Base-by-base conservation (phyloP, 2,797 vertebrate species). In the Micropoecilia bifurca region DNA sequence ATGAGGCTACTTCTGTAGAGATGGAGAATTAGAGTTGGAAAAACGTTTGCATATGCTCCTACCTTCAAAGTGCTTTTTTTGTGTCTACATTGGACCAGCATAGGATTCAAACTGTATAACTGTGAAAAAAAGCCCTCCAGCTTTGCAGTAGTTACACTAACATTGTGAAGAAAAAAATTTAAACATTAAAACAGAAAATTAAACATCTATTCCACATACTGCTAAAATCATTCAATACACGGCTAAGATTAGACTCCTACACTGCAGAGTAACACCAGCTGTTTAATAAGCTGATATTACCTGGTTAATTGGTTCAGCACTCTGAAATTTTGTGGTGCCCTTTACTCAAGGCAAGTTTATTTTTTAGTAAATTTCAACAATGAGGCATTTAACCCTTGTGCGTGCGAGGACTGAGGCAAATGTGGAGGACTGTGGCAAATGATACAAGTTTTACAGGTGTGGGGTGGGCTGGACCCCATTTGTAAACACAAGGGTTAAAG, bases 1-100 rank as follows among this genome's bases (percentile, higher is more conserved):
- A 59, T 45, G 55, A 46, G 50, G 74, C 53, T 48, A 25, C 43
- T 41, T 79, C 77, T 53, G 79, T 25, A 73, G 53, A 74, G 50
- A 78, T 75, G 74, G 53, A 79, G 16, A 43, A 59, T 79, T 80
- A 59, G 73, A 55, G 90, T 87, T 79, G 78, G 71, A 85, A 83
- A 63, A 79, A 73, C 3, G 73, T 86, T 82, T 80, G 47, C 80
- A 87, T 83, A 79, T 36, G 36, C 30, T 55, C 18, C 53, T 39
- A 39, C 39, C 39, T 84, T 82, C 36, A 25, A 79, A 59, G 82
- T 73, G 33, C 43, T 36, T 71, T 81, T 72, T 80, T 33, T 68
- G 59, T 82, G 48, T 74, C 59, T 53, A 36, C 61, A 39, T 39
- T 48, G 30, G 18, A 20, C 16, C 33, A 20, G 33, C 9, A 20